Base-by-base conservation (phyloP, 2,888 invertebrate genomes). In the Thereva nobilitata region DNA sequence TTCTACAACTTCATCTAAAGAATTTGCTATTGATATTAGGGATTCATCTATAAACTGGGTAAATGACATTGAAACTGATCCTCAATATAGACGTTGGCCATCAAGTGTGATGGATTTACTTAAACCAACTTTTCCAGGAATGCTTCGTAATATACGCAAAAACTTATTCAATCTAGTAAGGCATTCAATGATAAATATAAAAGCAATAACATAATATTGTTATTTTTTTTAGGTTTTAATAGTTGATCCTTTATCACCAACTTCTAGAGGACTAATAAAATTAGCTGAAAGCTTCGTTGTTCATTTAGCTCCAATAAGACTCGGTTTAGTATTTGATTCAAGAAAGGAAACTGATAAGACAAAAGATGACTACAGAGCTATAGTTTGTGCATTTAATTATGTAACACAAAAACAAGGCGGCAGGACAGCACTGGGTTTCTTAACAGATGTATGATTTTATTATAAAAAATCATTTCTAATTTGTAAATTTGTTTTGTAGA, bases 101-200 rank as follows among this genome's bases (percentile, higher is more conserved):
- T 84, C 88, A 1, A 92, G 92, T 44, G 86, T 94, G 64, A 92
- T 92, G 83, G 95, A 97, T 75, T 83, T 99, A 70, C 83, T 99
- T 70, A 85, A 97, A 68, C 97, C 98, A n/a, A 95, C 96, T 0
- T 99, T 96, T 77, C 97, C 97, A 0, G 98, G 98, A 65, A 97
- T 98, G 96, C 83, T 99, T 69, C 84, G 98, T 71, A 93, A 92
- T 77, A 85, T 94, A 73, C 85, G 92, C 67, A 87, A 91, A 73
- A 95, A 95, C 81, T 85, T 97, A 35, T 93, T 92, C 74, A 92
- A 93, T 81, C 85, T 93, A 77, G 91, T 89, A 77, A 38, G 9
- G 23, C 7, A 4, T 10, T 9, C 38, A 9, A 0, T 8, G 5
- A 54, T n/a, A 9, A 54, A 4, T 12, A 54, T 49, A 4, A 12